Evolutionary conservation across 2,113 vertebrate species (phyloP).

Genomic region (Numenius arquata): DNA sequence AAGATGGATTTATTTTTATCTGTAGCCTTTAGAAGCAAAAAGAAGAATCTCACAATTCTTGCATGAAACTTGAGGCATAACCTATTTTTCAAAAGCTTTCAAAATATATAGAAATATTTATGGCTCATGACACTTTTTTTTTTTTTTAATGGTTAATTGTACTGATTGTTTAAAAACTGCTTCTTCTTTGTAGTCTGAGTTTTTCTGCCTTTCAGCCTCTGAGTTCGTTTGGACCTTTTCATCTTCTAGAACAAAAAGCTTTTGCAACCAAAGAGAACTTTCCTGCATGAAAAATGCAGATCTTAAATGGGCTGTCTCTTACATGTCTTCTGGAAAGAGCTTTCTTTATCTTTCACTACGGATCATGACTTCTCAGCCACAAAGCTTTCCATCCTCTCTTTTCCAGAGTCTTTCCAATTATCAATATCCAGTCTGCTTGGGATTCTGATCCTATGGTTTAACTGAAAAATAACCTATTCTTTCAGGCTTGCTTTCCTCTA

Average conservation of each 20-base stretch:
- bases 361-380: background rate
- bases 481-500: background rate
- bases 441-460: background rate
- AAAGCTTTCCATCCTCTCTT: background rate
- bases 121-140: background rate
- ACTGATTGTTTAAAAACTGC: background rate
- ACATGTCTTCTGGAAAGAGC: background rate
- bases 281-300: background rate
- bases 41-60: background rate
- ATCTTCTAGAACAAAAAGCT: constrained; percentile 5
- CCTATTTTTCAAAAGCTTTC: background rate
- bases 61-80: background rate
- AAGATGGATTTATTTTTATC: background rate
- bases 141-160: background rate
- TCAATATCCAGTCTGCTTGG: too few species aligned
- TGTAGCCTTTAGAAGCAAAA: background rate
- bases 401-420: background rate
- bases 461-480: background rate
- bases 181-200: background rate
- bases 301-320: background rate
- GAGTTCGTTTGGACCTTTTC: background rate
- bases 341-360: background rate
- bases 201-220: background rate
- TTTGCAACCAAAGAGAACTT: constrained; percentile 1
- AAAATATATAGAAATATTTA: background rate